These are phyloP conservation scores for Suricata suricatta DNA, from an alignment of 2,113 vertebrate genomes.

Conservation along the genomic window DNA sequence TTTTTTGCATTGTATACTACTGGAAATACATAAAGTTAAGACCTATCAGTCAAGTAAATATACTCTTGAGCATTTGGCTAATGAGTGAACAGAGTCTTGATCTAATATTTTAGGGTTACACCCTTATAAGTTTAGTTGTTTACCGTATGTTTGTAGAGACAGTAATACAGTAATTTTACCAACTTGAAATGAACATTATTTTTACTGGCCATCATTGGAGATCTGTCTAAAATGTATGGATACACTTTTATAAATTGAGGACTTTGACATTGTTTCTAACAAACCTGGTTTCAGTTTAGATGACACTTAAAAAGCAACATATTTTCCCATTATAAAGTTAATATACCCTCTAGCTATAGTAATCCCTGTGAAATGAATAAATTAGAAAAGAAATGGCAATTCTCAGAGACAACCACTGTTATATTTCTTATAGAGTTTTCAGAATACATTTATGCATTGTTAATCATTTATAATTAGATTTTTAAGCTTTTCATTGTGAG, in stretches of 20 bases:
- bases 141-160: background rate
- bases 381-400: background rate
- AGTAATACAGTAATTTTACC: background rate
- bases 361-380: background rate
- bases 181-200: background rate
- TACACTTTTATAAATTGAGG: background rate
- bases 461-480: background rate
- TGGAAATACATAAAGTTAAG: background rate
- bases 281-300: background rate
- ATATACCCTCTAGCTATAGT: background rate
- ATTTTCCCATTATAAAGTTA: slow-evolving; percentile 4
- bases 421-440: slow-evolving; percentile 17
- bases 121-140: background rate
- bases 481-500: background rate
- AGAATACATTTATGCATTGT: background rate
- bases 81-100: background rate
- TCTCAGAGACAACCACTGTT: background rate
- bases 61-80: background rate
- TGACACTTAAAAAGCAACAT: background rate
- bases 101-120: background rate
- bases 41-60: background rate
- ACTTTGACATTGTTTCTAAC: background rate
- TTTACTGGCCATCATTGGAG: background rate
- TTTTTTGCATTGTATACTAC: background rate
- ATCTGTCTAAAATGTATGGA: background rate